Evolutionary conservation across 2,113 vertebrate species (phyloP), one percentile per base, ranked within the genome.

Genomic region (Bucco capensis): DNA sequence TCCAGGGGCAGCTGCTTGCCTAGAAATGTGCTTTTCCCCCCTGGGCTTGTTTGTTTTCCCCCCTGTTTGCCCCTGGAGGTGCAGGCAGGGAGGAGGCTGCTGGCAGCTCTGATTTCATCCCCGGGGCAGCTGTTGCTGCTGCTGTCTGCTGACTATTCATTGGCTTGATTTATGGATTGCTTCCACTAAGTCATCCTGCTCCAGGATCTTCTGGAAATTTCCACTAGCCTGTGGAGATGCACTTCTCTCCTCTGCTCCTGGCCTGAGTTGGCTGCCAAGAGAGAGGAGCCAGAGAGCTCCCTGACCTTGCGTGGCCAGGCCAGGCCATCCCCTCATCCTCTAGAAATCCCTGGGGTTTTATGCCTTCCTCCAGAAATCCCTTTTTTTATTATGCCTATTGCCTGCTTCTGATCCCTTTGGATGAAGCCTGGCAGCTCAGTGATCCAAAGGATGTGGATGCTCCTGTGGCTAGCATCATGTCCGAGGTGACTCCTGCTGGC

Each of bases 131-230:
- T 97, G 93, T 95, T 96, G 96, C 65, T 96, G 95, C 94, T 96
- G 93, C 90, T 96, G 67, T 93, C 97, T 97, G 97, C 87, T 97
- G 96, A 97, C 95, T 96, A 93, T 97, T 97, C 96, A 97, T 97
- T 96, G 95, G 91, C 95, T 96, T 97, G 95, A 95, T 96, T 95
- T 94, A 92, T 92, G 95, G 70, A 61, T 96, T 96, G 71, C 95
- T 97, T 97, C 96, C 96, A 79, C 77, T 95, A 96, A 95, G 95
- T 70, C 94, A 89, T 92, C 96, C 94, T 94, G 93, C 90, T 95
- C 96, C 88, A 80, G 74, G 89, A 87, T 5, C 0, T 93, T 96
- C 95, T 97, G 97, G 96, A 97, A 97, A 97, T 97, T 97, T 97
- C 97, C 97, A 97, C 86, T 94, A 57, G 86, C 95, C 79, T n/a